Conservation (phyloP, 2,113 vertebrate species). For the Gymnarchus niloticus region DNA sequence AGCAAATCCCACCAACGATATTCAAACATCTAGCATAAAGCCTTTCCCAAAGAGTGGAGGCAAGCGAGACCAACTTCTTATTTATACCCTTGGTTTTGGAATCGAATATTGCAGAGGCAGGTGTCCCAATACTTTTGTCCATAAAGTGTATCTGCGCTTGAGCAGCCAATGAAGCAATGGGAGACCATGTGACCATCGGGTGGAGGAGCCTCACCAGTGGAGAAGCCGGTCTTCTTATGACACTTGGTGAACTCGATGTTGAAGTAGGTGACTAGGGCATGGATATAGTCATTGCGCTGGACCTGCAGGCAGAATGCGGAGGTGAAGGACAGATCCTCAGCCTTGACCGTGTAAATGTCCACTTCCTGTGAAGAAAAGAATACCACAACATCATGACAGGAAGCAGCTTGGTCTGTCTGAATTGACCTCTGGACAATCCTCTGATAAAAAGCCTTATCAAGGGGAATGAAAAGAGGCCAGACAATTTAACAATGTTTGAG, state of each 20-base stretch:
- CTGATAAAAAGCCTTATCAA: not conserved
- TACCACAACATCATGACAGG: conserved; percentile 17
- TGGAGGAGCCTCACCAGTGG: conserved; percentile 73
- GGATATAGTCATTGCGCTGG: conserved; percentile 92
- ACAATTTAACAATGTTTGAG: not conserved
- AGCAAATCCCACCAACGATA: no score
- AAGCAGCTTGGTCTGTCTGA: no score
- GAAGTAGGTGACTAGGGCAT: conserved; percentile 94
- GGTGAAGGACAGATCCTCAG: conserved; percentile 86
- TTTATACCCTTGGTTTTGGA: no score
- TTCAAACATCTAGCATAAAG: no score
- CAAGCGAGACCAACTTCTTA: no score
- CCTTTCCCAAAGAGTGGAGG: no score
- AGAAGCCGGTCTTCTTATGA: conserved; percentile 97
- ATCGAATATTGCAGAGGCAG: no score
- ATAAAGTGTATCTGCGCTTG: not conserved
- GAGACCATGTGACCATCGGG: not conserved
- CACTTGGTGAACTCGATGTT: conserved; percentile 98
- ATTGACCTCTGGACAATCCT: not conserved
- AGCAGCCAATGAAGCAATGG: not conserved
- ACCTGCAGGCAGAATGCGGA: conserved; percentile 91
- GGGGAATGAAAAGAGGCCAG: not conserved
- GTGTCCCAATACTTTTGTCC: no score
- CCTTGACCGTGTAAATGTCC: conserved; percentile 92
- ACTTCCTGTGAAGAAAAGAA: conserved; percentile 71